A percentile compares a stretch with the other conserved stretches of the same genome.
Conservation (phyloP, 2,113 vertebrate genomes). For the Haemorhous mexicanus region DNA sequence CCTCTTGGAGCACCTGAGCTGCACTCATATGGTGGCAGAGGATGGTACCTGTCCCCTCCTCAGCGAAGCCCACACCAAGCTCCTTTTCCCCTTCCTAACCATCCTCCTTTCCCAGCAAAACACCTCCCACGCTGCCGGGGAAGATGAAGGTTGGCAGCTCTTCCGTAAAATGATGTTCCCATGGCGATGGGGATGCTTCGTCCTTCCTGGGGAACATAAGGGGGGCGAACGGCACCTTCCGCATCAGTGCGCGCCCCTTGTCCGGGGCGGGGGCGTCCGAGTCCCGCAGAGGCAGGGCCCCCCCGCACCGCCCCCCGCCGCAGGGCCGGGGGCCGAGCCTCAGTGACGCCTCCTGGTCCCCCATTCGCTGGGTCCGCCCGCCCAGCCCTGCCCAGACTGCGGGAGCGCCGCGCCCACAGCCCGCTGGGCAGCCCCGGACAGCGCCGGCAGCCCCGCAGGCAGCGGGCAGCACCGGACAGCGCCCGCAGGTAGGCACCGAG, state of each 20-base stretch:
- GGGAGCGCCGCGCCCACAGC: slow-evolving; percentile 25
- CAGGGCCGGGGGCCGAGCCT: slow-evolving; percentile 40
- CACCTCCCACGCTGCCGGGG: neutral
- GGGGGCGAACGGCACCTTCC: neutral
- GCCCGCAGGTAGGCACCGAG: neutral
- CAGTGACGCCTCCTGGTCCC: slow-evolving; percentile 9
- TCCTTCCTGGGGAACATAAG: neutral
- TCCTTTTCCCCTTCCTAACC: neutral
- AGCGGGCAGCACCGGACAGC: slow-evolving; percentile 8
- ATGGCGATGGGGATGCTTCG: neutral
- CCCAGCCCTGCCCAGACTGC: slow-evolving; percentile 38
- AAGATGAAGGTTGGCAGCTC: neutral
- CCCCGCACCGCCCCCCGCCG: neutral
- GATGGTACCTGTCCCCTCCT: neutral
- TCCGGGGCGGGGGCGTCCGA: neutral
- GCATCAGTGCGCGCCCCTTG: neutral
- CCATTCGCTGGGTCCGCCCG: slow-evolving; percentile 24
- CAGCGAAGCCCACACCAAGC: neutral
- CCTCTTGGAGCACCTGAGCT: rapidly evolving
- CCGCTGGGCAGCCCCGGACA: slow-evolving; percentile 17
- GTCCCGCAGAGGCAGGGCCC: neutral
- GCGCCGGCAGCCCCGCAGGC: neutral
- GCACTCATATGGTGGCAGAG: neutral
- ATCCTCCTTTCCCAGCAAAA: neutral
- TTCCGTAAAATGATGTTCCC: neutral